These are phyloP conservation scores for Saccostrea echinata DNA, from an alignment of 1,140 invertebrate species.

Conservation along the genomic window DNA sequence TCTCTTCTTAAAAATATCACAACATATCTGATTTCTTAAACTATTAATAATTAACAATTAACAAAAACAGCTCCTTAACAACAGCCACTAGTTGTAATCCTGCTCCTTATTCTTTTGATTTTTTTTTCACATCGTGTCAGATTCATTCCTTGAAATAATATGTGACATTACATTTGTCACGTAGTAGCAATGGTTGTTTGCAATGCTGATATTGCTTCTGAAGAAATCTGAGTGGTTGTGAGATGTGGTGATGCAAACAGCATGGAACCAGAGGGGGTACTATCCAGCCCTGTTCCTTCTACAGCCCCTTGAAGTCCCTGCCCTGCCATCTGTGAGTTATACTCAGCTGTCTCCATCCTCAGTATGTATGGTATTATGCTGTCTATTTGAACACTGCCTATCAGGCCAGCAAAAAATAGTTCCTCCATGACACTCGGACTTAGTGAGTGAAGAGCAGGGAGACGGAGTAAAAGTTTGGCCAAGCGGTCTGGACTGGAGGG, in stretches of 20 bases:
- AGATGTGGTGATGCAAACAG: constrained; percentile 48
- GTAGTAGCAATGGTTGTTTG: constrained; percentile 46
- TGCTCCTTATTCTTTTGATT: constrained; percentile 2
- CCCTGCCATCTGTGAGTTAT: constrained; percentile 76
- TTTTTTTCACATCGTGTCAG: neutral
- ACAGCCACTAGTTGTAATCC: neutral
- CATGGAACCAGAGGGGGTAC: constrained; percentile 38
- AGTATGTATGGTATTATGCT: constrained; percentile 95
- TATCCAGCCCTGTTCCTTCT: constrained; percentile 38
- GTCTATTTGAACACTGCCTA: constrained; percentile 95
- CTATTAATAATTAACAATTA: constrained; percentile 23
- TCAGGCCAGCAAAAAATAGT: constrained; percentile 94
- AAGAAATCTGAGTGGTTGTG: constrained; percentile 4
- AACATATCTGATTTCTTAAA: constrained; percentile 2
- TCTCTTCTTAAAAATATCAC: neutral
- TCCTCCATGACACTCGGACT: constrained; percentile 92
- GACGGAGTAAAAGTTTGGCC: constrained; percentile 86
- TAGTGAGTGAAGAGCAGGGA: constrained; percentile 89
- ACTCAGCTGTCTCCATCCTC: constrained; percentile 85
- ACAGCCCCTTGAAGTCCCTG: constrained; percentile 60
- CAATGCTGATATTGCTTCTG: constrained; percentile 5
- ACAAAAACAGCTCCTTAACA: constrained; percentile 10
- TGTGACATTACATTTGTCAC: neutral
- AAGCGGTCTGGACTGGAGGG: constrained; percentile 80
- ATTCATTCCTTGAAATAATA: neutral